Evolutionary conservation across 1,140 invertebrate species (phyloP), one percentile per base, ranked within the genome.

Genomic region (Tetramorium simillimum): DNA sequence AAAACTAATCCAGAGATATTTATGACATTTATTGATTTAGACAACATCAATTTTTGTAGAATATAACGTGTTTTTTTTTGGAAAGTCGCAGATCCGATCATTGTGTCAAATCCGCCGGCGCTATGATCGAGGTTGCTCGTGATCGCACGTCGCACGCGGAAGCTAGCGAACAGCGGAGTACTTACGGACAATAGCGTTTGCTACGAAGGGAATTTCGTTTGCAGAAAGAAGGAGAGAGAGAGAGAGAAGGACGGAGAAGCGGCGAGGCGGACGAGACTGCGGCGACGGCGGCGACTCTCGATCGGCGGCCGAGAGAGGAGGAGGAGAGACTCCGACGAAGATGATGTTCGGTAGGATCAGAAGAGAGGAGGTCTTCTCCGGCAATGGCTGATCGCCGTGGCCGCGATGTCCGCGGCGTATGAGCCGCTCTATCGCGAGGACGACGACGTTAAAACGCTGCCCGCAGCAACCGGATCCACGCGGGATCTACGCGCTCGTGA

Each of bases 361-460:
- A 89, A 89, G 88, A 91, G 91, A 87, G 86, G 86, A 91, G 91
- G 70, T 92, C 85, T 92, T 89, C 75, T 82, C 88, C 60, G 92
- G 90, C 87, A 88, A 92, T 91, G 91, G 91, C 86, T 92, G 89
- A 92, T 73, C 65, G 81, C 56, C 72, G 86, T 70, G 73, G 63
- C 62, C 88, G 89, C 84, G 86, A 91, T 86, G 89, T 76, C 89
- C 91, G 89, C 88, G 86, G 80, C 88, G 24, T 87, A 84, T 87
- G 58, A 89, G 89, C 40, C 80, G 80, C 69, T 75, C 69, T 84
- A n/a, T 84, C 67, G 80, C 69, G 69, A 60, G 80, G 67, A 82
- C 53, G 18, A 37, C 37, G 67, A 33, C 77, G 62, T 69, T 49
- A 69, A 33, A 33, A 69, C 65, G 65, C 65, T 67, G 46, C 24